A percentile compares a stretch with the other conserved stretches of the same genome.
phyloP scores from a whole-genome alignment of 2,888 invertebrate species.

The Drepana falcataria region DNA sequence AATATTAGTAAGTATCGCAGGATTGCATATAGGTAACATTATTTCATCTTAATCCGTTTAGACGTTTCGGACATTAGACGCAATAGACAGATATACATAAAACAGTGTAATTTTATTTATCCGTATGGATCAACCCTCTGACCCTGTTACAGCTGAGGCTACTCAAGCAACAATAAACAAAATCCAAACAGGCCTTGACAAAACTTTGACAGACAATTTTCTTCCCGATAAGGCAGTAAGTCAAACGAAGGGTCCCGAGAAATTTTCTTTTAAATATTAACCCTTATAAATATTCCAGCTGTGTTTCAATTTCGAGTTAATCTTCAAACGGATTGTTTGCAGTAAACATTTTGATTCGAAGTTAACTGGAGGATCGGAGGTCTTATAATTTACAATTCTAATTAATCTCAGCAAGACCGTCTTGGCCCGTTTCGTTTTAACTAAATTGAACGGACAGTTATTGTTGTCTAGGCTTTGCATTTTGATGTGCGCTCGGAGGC shows the following conservation, averaged over 20 bases:
- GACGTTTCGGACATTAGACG: too few relatives aligned
- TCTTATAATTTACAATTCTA: constrained; percentile 73
- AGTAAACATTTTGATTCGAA: constrained; percentile 72
- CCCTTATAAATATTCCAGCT: constrained; percentile 63
- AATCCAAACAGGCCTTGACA: constrained; percentile 25
- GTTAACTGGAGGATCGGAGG: constrained; percentile 63
- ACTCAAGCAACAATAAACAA: constrained; percentile 57
- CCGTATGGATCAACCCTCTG: constrained; percentile 44
- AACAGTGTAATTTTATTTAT: too few relatives aligned
- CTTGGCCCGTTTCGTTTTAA: constrained; percentile 45
- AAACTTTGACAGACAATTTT: constrained; percentile 49
- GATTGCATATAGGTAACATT: too few relatives aligned
- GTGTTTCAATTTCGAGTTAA: constrained; percentile 62
- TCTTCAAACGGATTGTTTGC: constrained; percentile 74
- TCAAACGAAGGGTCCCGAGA: constrained; percentile 9
- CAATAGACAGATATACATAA: too few relatives aligned
- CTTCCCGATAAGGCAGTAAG: constrained; percentile 36
- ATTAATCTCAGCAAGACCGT: constrained; percentile 67
- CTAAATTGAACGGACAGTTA: constrained; percentile 52
- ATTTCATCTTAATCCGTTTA: too few relatives aligned
- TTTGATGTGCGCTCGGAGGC: constrained; percentile 47
- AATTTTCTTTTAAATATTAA: constrained; percentile 42
- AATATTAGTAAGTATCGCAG: too few relatives aligned
- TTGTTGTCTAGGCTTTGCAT: constrained; percentile 63
- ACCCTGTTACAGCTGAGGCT: constrained; percentile 40